These are phyloP conservation scores for Ptiloglossa arizonensis DNA, from an alignment of 1,140 invertebrate genomes.

Conservation along the genomic window DNA sequence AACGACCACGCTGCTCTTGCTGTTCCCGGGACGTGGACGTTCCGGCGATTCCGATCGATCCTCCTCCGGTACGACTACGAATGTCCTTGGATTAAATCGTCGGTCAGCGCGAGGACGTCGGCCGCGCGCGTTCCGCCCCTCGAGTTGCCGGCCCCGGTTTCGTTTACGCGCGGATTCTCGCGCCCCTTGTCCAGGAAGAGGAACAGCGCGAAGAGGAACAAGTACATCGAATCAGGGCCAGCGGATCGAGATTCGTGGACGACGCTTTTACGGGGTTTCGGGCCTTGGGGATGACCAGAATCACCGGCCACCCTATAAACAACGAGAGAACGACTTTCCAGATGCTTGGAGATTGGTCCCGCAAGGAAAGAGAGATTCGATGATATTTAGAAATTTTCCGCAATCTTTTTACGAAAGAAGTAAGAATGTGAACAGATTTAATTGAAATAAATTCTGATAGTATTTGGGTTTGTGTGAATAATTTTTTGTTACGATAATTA, in stretches of 20 bases:
- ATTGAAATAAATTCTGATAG: no score
- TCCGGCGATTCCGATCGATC: constrained; percentile 42
- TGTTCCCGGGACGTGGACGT: constrained; percentile 59
- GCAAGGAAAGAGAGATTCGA: no score
- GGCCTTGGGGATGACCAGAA: constrained; percentile 29
- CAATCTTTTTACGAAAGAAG: no score
- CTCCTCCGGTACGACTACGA: constrained; percentile 45
- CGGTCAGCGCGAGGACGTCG: background rate
- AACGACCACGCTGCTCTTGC: constrained; percentile 72
- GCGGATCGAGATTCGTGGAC: constrained; percentile 11
- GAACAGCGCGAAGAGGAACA: constrained; percentile 42
- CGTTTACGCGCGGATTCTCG: background rate
- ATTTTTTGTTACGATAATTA: no score
- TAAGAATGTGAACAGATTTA: no score
- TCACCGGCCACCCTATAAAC: constrained; percentile 26
- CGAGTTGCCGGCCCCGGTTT: constrained; percentile 8
- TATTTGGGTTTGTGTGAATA: no score
- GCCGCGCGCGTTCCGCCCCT: background rate
- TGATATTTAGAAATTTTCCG: no score
- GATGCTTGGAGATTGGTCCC: no score
- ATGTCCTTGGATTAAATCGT: constrained; percentile 35
- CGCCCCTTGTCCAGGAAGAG: constrained; percentile 24
- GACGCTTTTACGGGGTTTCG: constrained; percentile 15
- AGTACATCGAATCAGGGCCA: constrained; percentile 27
- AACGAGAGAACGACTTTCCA: background rate